Evolutionary conservation across 2,113 vertebrate genomes (phyloP), one percentile per base, ranked within the genome.

Genomic region (Leucopsar rothschildi): DNA sequence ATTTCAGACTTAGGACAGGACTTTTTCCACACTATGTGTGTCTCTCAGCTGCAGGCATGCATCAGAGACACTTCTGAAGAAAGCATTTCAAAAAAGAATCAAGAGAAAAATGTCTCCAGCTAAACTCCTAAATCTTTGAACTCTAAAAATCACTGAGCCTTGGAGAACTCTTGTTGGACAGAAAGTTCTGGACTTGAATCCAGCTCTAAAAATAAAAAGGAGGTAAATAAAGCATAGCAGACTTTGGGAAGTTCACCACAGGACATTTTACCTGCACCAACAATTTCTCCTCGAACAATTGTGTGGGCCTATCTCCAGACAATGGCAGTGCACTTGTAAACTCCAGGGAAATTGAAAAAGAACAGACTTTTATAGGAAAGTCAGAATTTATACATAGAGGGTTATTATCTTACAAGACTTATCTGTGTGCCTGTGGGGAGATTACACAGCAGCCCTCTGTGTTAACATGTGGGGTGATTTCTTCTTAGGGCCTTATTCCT

Each of bases 291-390:
- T 64, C 31, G 37, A 92, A 82, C 65, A 88, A 75, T 44, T 93
- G 29, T 61, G 65, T 88, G 86, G 91, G 71, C 37, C 97, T 97
- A 94, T 96, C 90, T 94, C 92, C 94, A 94, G 91, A 92, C 97
- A 97, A 96, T 86, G 45, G 82, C 71, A 94, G 60, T 44, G 42
- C 89, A 75, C 9, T 13, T 94, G 79, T 76, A 89, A 94, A 93
- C 96, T 89, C 92, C 37, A 13, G 92, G 93, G 94, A 97, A 97
- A 98, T 95, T 96, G 90, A 95, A 96, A 85, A 86, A 75, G 35
- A 92, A 90, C 29, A 66, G 56, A 86, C 79, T 96, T 96, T 69
- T 77, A 84, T 45, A 81, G 77, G 55, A 94, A 95, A 94, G 65
- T 66, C 55, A 75, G 76, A 84, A 31, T 52, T 22, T 37, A 65